Evolutionary conservation across 2,113 vertebrate species (phyloP), one percentile per base, ranked within the genome.

Genomic region (Prietella phreatophila): DNA sequence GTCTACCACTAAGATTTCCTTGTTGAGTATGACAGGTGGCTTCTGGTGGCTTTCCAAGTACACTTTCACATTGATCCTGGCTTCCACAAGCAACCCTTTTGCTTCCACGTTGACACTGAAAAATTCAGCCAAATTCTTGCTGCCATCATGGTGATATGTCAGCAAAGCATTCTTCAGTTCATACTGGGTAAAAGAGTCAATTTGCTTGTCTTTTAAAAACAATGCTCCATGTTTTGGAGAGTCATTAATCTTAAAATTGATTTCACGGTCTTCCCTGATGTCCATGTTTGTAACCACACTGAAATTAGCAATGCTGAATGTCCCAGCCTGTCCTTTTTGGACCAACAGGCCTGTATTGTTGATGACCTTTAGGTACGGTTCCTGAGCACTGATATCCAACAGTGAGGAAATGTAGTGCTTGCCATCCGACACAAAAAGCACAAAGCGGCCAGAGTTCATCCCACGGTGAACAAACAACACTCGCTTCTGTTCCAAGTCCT

Each of bases 341-440:
- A 98, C 94, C 83, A 97, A 89, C 9, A 99, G 89, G 3, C 96
- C 96, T 0, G 96, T 97, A 91, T 97, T 97, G 90, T 96, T 97
- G 83, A 60, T 93, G 75, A 95, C 84, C 53, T 71, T 94, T 85
- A 97, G 14, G 19, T 96, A 98, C 19, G 96, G 95, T 19, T 97
- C 95, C 0, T 96, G 95, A 25, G 96, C 96, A 55, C 89, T 96
- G 90, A 98, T 95, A 91, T 98, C 96, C 4, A 98, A 91, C 87
- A 98, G 94, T 2, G 94, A 95, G 1, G 96, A 97, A 0, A 95
- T 95, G 82, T 96, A 96, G 91, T 98, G 96, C 87, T 97, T 96
- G 15, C 96, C 96, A 90, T 98, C 97, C 0, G 97, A 97, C 55
- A 98, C 95, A 17, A 99, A 97, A 50, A 99, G 94, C 42, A 99